Evolutionary conservation across 2,113 vertebrate species (phyloP), one percentile per base, ranked within the genome.

Genomic region (Psilopogon haemacephalus): DNA sequence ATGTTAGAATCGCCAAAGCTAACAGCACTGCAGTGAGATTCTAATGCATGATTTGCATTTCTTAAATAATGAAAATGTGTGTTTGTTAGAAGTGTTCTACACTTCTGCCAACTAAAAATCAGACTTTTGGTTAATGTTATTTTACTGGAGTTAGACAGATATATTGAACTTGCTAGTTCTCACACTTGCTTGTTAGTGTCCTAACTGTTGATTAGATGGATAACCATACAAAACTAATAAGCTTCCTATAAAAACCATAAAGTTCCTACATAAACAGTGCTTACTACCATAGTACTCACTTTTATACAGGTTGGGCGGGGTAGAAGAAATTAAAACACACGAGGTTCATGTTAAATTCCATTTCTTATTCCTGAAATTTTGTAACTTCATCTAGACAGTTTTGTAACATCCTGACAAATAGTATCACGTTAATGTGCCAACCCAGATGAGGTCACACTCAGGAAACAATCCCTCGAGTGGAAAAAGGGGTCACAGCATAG

Each of bases 401-500:
- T 52, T 60, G 13, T 62, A 84, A 75, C 37, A 94, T 77, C 70
- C 76, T 56, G 72, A 71, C 24, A 92, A 91, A 58, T 70, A 92
- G 24, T 85, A 87, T 86, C 52, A 83, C 58, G 84, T 88, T 86
- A 91, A 89, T 93, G 84, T 8, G 38, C 37, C 64, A 86, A 52
- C 28, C 33, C 30, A 82, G 84, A 89, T 88, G 68, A 94, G 71
- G 52, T 70, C 35, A 46, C 37, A 42, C 72, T 84, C 71, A 70
- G 74, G 42, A 95, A 95, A 62, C 63, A 86, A 90, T 71, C 87
- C 84, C 78, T 71, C 48, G 82, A 62, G 89, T 84, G 48, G 58
- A 89, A 91, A 80, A 88, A 23, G 59, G 85, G 65, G 87, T 93
- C 91, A 88, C 11, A 86, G 64, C 69, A 88, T 4, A 85, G 76